Conservation (phyloP, 2,113 vertebrate genomes). For the Rhinogobius similis region DNA sequence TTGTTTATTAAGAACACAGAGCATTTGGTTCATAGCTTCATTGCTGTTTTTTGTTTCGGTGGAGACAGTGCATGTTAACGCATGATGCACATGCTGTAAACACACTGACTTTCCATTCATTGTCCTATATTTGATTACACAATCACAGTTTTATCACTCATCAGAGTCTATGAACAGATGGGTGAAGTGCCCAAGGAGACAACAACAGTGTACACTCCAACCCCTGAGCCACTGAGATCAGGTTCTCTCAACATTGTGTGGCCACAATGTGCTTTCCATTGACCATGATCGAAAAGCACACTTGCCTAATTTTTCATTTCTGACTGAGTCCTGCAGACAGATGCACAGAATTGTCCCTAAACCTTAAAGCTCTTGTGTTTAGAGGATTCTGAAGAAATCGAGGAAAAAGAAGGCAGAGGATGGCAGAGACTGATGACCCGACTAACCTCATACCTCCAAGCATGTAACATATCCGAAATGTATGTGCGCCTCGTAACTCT, state of each 20-base stretch:
- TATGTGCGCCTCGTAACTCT: slow-evolving; percentile 22
- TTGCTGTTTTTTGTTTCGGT: too few species aligned
- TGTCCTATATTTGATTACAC: too few species aligned
- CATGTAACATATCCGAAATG: slow-evolving; percentile 26
- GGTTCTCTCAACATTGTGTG: neutral
- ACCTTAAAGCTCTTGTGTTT: slow-evolving; percentile 72
- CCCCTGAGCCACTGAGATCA: too few species aligned
- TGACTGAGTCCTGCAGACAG: slow-evolving; percentile 74
- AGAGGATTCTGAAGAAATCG: slow-evolving; percentile 59
- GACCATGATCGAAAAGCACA: slow-evolving; percentile 61
- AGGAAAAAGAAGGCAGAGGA: slow-evolving; percentile 39
- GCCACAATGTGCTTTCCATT: neutral
- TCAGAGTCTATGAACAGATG: too few species aligned
- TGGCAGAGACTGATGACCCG: slow-evolving; percentile 57
- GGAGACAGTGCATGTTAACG: too few species aligned
- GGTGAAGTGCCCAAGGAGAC: too few species aligned
- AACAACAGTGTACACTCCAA: too few species aligned
- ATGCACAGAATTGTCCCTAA: slow-evolving; percentile 74
- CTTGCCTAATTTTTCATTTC: slow-evolving; percentile 69
- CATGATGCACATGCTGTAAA: too few species aligned
- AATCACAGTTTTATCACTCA: too few species aligned
- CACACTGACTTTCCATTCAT: too few species aligned
- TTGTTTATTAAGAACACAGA: too few species aligned
- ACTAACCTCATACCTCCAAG: slow-evolving; percentile 9
- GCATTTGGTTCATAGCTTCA: too few species aligned